These are phyloP conservation scores for Lepeophtheirus salmonis DNA, from an alignment of 1,140 invertebrate species.

Conservation along the genomic window DNA sequence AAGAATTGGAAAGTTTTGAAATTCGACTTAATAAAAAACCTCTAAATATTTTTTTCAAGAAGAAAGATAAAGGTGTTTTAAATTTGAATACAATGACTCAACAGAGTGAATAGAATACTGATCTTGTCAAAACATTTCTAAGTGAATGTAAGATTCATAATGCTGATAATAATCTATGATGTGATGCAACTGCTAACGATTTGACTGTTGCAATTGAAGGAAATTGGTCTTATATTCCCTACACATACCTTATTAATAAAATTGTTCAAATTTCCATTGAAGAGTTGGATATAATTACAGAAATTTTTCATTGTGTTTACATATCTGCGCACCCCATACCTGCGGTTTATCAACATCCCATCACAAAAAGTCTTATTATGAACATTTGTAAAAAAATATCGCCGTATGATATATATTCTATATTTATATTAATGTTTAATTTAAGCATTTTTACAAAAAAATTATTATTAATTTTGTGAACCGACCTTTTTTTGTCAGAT, in stretches of 20 bases:
- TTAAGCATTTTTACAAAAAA: no score
- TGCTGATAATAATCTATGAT: conserved; percentile 76
- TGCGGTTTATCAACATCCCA: no score
- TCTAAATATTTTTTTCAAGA: conserved; percentile 86
- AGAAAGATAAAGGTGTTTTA: conserved; percentile 93
- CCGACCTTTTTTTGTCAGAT: no score
- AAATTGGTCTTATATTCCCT: conserved; percentile 91
- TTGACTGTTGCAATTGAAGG: conserved; percentile 97
- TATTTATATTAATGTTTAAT: no score
- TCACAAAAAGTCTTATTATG: no score
- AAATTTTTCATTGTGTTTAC: conserved; percentile 96
- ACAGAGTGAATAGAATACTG: conserved; percentile 84
- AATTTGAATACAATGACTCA: conserved; percentile 57
- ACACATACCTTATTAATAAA: conserved; percentile 96
- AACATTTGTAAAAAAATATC: no score
- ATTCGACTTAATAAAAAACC: conserved; percentile 65
- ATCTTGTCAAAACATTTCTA: conserved; percentile 86
- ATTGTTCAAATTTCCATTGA: conserved; percentile 82
- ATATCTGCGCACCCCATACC: conserved; percentile 98
- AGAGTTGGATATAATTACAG: conserved; percentile 95
- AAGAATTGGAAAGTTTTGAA: conserved; percentile 97
- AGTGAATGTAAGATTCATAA: conserved; percentile 98
- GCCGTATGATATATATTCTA: no score
- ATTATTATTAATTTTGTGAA: no score
- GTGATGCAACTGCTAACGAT: conserved; percentile 92